These are phyloP conservation scores for Xanthia togata DNA, from an alignment of 2,888 invertebrate species.

Conservation along the genomic window DNA sequence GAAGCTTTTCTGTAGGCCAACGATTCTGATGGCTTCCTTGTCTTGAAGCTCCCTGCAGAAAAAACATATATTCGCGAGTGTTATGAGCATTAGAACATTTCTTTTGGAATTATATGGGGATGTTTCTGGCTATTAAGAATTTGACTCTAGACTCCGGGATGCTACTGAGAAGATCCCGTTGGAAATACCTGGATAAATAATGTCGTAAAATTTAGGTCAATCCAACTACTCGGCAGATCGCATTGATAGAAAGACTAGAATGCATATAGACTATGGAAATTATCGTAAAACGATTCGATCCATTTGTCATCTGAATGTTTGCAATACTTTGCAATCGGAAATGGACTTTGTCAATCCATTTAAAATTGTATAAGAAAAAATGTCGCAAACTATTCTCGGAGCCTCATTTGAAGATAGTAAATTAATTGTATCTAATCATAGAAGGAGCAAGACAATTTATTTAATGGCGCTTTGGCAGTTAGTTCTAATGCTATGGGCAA, in stretches of 20 bases:
- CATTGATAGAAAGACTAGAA: not conserved
- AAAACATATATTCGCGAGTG: not conserved
- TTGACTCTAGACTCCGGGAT: no score
- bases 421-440: conserved; percentile 35
- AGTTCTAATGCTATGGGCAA: conserved; percentile 9
- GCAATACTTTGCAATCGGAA: not conserved
- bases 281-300: not conserved
- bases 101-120: not conserved
- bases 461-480: conserved; percentile 59
- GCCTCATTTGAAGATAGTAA: conserved; percentile 5
- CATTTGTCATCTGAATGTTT: not conserved
- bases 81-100: not conserved
- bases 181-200: no score
- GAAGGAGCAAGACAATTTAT: conserved; percentile 18
- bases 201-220: no score
- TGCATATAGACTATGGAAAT: not conserved
- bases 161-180: no score
- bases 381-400: not conserved
- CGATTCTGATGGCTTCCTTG: conserved; percentile 94
- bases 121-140: no score
- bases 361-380: conserved; percentile 11
- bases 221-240: not conserved
- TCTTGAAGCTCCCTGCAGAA: conserved; percentile 91
- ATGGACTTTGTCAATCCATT: conserved; percentile 33
- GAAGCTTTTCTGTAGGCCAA: conserved; percentile 93